Conservation (phyloP, 2,888 invertebrate genomes). For the Strigamia maritima region DNA sequence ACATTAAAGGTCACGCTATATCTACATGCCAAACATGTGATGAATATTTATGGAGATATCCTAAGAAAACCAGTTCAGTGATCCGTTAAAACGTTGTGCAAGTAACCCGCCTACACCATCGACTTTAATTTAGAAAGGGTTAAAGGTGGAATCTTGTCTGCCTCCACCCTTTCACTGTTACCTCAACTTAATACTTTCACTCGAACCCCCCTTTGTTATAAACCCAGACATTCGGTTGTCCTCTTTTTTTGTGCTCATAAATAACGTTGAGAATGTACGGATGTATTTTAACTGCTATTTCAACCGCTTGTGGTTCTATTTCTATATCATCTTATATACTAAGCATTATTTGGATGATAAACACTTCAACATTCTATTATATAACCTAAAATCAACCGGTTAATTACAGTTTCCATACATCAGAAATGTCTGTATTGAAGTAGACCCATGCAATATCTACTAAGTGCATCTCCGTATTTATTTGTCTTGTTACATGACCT, state of each 20-base stretch:
- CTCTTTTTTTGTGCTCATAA: slow-evolving; percentile 6
- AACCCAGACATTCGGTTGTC: not conserved
- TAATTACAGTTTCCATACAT: not conserved
- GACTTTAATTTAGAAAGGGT: slow-evolving; percentile 7
- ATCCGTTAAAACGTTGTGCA: slow-evolving; percentile 18
- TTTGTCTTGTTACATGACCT: not conserved
- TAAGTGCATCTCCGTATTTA: not conserved
- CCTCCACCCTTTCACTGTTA: slow-evolving; percentile 27
- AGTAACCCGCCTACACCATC: slow-evolving; percentile 8
- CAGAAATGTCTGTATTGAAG: not conserved
- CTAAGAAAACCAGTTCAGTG: slow-evolving; percentile 21
- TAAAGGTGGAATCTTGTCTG: slow-evolving; percentile 3
- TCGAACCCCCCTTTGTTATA: not conserved
- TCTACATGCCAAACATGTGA: not conserved
- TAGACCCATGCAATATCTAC: not conserved
- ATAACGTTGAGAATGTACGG: not conserved
- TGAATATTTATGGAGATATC: slow-evolving; percentile 26
- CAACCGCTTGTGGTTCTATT: too few species aligned
- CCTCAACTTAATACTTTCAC: slow-evolving; percentile 8
- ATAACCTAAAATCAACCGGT: not conserved
- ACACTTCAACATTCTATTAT: not conserved
- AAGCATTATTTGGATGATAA: not conserved
- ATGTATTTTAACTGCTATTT: not conserved
- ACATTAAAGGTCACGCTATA: slow-evolving; percentile 1
- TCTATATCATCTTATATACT: not conserved